phyloP scores from a whole-genome alignment of 2,797 vertebrate genomes.

The Eospalax fontanierii region DNA sequence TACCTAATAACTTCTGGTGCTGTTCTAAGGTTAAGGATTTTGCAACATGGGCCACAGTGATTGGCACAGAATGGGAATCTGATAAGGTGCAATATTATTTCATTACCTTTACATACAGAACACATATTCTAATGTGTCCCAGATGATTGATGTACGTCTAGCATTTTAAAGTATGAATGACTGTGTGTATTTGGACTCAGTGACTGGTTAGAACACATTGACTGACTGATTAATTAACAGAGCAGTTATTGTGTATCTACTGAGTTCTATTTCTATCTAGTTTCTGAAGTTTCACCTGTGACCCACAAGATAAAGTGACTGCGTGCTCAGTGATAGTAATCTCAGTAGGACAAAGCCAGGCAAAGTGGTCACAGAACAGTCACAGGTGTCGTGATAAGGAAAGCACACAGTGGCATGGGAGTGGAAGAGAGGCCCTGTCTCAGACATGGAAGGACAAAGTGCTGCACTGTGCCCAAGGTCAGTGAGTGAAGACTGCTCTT shows the following conservation, averaged over 20 bases:
- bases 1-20: neutral
- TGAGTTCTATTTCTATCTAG: neutral
- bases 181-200: neutral
- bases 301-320: neutral
- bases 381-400: neutral
- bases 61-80: neutral
- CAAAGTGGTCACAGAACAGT: neutral
- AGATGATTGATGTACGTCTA: neutral
- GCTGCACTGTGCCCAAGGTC: neutral
- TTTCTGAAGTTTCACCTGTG: neutral
- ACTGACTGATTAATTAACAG: neutral
- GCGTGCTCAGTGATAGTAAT: neutral
- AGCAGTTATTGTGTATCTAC: neutral
- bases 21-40: neutral
- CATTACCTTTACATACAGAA: constrained; percentile 1
- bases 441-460: neutral
- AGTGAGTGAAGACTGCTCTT: too few species aligned
- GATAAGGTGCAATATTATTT: constrained; percentile 25
- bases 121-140: neutral
- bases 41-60: neutral
- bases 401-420: neutral
- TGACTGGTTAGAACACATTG: neutral
- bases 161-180: neutral
- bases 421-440: neutral
- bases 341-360: neutral